A percentile compares a stretch with the other conserved stretches of the same genome.
Evolutionary conservation across 2,797 vertebrate genomes (phyloP).

Genomic region (Sandelia bainsii): DNA sequence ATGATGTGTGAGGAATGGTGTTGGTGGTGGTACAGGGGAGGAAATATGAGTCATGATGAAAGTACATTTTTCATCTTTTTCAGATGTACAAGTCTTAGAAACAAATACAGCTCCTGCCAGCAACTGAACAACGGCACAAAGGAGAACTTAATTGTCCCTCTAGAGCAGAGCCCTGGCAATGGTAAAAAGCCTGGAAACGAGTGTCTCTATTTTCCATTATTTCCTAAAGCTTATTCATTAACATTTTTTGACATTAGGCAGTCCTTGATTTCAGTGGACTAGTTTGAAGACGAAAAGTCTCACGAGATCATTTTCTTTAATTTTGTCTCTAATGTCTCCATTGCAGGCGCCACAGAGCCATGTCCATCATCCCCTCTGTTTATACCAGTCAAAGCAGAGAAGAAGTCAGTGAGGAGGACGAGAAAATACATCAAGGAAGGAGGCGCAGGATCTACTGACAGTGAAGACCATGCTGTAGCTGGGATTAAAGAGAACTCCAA

Average conservation of each 20-base stretch:
- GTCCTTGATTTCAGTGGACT: conserved; percentile 49
- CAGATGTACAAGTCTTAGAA: conserved; percentile 82
- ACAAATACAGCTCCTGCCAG: conserved; percentile 79
- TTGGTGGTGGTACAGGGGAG: conserved; percentile 34
- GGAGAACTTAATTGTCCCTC: conserved; percentile 71
- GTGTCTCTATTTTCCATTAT: conserved; percentile 67
- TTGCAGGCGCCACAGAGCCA: conserved; percentile 66
- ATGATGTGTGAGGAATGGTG: conserved; percentile 36
- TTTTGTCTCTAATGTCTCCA: conserved; percentile 43
- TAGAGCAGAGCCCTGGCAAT: conserved; percentile 63
- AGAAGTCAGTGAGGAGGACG: conserved; percentile 56
- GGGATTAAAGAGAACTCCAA: conserved; percentile 60
- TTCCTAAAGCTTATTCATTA: conserved; percentile 73
- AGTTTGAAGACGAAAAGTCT: conserved; percentile 52
- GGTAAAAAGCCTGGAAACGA: conserved; percentile 72
- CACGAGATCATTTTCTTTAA: conserved; percentile 20
- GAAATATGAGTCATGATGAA: conserved; percentile 52
- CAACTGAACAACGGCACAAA: conserved; percentile 76
- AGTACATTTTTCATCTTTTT: conserved; percentile 68
- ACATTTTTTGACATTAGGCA: conserved; percentile 54
- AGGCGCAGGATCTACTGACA: conserved; percentile 74
- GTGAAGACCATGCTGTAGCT: conserved; percentile 62
- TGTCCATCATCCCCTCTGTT: conserved; percentile 83
- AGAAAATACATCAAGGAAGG: conserved; percentile 66
- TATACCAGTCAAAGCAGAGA: conserved; percentile 76